A percentile compares a stretch with the other conserved stretches of the same genome.
Evolutionary conservation across 2,888 invertebrate genomes (phyloP).

Genomic region (Melitaea athalia): DNA sequence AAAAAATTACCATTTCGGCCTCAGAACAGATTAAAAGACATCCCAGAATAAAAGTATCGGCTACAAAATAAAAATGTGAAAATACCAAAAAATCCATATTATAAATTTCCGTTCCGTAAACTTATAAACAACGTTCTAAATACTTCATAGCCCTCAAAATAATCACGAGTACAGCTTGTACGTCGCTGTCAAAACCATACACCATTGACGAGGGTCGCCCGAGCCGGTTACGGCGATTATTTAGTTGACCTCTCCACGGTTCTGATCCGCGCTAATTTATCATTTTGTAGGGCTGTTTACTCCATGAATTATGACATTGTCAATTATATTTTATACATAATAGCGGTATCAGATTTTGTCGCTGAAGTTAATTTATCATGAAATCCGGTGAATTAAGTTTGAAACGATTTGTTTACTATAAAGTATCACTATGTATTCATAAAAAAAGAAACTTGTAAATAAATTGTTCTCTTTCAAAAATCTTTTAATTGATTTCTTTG

Average conservation of each 20-base stretch:
- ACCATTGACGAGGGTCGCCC: slow-evolving; percentile 66
- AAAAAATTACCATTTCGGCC: too few species aligned
- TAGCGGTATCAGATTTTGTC: not conserved
- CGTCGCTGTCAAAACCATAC: slow-evolving; percentile 60
- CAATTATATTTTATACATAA: slow-evolving; percentile 2
- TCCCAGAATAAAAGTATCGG: too few species aligned
- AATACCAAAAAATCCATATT: not conserved
- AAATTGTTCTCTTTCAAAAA: too few species aligned
- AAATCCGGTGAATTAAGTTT: not conserved
- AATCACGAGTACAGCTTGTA: slow-evolving; percentile 38
- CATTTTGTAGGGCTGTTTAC: slow-evolving; percentile 38
- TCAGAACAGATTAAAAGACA: too few species aligned
- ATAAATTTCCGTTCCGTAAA: not conserved
- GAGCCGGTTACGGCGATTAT: slow-evolving; percentile 58
- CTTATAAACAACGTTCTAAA: slow-evolving; percentile 7
- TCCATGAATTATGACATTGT: slow-evolving; percentile 10
- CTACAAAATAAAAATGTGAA: not conserved
- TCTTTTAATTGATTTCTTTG: too few species aligned
- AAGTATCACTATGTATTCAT: too few species aligned
- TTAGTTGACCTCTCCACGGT: slow-evolving; percentile 59
- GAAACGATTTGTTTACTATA: too few species aligned
- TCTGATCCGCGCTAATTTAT: slow-evolving; percentile 54
- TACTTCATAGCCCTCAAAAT: slow-evolving; percentile 34
- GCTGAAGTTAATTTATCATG: not conserved
- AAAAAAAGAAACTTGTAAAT: too few species aligned